Evolutionary conservation across 2,888 invertebrate species (phyloP).

Genomic region (Cerceris ruficornis): DNA sequence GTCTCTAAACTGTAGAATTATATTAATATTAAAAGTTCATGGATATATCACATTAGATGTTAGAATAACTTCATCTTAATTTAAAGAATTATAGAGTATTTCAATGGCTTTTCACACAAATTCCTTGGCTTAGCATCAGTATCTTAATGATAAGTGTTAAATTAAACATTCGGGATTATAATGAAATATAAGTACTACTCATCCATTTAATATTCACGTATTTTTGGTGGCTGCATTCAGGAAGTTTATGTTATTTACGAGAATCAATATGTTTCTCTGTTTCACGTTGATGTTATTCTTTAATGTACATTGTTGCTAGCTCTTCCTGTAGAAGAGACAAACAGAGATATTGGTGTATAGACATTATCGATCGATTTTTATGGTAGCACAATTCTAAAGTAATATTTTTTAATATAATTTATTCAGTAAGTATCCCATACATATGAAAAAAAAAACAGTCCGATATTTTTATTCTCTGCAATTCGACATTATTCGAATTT

Average conservation of each 20-base stretch:
- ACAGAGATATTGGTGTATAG: too few species aligned
- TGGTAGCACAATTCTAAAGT: background rate
- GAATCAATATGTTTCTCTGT: slow-evolving; percentile 1
- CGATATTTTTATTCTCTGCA: too few species aligned
- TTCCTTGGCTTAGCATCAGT: slow-evolving; percentile 37
- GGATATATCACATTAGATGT: slow-evolving; percentile 17
- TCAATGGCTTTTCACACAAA: slow-evolving; percentile 30
- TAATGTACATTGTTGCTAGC: slow-evolving; percentile 1
- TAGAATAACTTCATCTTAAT: slow-evolving; percentile 25
- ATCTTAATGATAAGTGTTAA: slow-evolving; percentile 31
- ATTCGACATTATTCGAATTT: background rate
- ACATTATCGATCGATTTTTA: too few species aligned
- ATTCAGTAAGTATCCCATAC: background rate
- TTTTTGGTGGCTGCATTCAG: slow-evolving; percentile 64
- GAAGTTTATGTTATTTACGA: slow-evolving; percentile 40
- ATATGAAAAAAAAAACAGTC: too few species aligned
- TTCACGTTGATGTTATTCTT: slow-evolving; percentile 12
- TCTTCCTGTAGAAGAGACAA: too few species aligned
- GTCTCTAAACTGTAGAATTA: slow-evolving; percentile 27
- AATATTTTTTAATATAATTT: background rate
- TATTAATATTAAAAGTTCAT: background rate
- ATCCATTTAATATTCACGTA: slow-evolving; percentile 46
- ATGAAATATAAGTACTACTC: slow-evolving; percentile 28
- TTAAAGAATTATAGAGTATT: slow-evolving; percentile 25
- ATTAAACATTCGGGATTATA: slow-evolving; percentile 12